Evolutionary conservation across 2,888 invertebrate genomes (phyloP).

Genomic region (Julus scandinavius): DNA sequence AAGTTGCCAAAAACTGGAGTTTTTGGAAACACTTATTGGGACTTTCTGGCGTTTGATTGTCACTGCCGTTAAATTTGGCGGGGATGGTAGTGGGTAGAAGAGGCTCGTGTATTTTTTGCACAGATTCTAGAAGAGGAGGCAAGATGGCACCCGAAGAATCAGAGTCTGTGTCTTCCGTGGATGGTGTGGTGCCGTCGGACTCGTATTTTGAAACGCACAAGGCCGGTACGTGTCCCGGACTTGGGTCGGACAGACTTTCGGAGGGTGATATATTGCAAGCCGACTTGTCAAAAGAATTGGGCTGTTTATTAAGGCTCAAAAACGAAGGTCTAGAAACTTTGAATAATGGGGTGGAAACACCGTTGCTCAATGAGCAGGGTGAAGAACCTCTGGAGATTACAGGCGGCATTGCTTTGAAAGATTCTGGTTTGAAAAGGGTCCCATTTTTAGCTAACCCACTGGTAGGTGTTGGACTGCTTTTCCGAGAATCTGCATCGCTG

Average conservation of each 20-base stretch:
- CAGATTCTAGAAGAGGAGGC: not conserved
- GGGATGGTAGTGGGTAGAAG: not conserved
- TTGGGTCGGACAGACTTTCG: not conserved
- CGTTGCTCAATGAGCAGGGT: not conserved
- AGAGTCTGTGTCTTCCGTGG: slow-evolving; percentile 19
- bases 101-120: not conserved
- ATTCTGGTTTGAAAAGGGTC: not conserved
- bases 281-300: not conserved
- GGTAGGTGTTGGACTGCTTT: not conserved
- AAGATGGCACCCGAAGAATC: slow-evolving; percentile 29
- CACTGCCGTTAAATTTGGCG: not conserved
- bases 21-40: slow-evolving; percentile 16
- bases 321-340: slow-evolving; percentile 27
- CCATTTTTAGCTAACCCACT: not conserved
- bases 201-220: slow-evolving; percentile 19
- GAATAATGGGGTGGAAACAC: not conserved
- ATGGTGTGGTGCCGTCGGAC: slow-evolving; percentile 16
- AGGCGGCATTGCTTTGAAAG: not conserved
- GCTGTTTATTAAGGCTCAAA: not conserved
- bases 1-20: slow-evolving; percentile 49
- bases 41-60: not conserved
- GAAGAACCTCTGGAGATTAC: slow-evolving; percentile 4
- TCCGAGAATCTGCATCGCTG: slow-evolving; percentile 45
- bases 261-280: not conserved
- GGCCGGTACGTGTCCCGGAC: not conserved